These are phyloP conservation scores for Heliconius melpomene DNA, from an alignment of 1,140 invertebrate species.

Conservation along the genomic window DNA sequence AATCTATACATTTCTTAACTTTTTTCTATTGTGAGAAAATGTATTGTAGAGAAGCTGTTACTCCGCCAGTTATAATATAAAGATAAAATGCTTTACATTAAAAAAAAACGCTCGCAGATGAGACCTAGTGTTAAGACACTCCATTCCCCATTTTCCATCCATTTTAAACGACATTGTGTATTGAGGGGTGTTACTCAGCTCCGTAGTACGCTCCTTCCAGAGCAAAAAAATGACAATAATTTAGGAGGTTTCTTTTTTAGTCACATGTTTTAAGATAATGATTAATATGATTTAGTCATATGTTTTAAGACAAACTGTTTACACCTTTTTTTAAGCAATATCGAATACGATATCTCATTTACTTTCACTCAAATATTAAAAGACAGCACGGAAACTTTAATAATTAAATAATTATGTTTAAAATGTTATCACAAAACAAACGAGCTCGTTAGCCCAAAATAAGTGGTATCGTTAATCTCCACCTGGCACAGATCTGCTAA, in stretches of 20 bases:
- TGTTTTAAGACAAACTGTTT: too few relatives aligned
- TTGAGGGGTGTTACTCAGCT: too few relatives aligned
- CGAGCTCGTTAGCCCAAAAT: not conserved
- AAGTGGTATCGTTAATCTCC: not conserved
- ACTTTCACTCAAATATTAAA: not conserved
- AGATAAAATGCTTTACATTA: not conserved
- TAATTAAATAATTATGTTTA: not conserved
- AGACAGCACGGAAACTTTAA: not conserved
- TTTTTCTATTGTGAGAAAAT: conserved; percentile 16
- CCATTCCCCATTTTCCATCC: too few relatives aligned
- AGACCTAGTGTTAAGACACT: too few relatives aligned
- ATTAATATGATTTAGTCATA: too few relatives aligned
- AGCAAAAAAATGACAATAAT: too few relatives aligned
- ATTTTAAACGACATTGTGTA: too few relatives aligned
- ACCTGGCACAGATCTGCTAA: conserved; percentile 4
- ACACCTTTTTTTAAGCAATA: not conserved
- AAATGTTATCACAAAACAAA: conserved; percentile 1
- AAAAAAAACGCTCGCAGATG: too few relatives aligned
- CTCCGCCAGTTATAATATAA: not conserved
- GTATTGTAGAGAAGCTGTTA: not conserved
- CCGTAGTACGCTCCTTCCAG: too few relatives aligned
- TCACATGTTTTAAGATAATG: too few relatives aligned
- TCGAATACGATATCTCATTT: not conserved
- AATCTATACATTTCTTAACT: conserved; percentile 30
- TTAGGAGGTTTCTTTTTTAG: too few relatives aligned